Evolutionary conservation across 2,888 invertebrate species (phyloP), one percentile per base, ranked within the genome.

Genomic region (Ochropleura plecta): DNA sequence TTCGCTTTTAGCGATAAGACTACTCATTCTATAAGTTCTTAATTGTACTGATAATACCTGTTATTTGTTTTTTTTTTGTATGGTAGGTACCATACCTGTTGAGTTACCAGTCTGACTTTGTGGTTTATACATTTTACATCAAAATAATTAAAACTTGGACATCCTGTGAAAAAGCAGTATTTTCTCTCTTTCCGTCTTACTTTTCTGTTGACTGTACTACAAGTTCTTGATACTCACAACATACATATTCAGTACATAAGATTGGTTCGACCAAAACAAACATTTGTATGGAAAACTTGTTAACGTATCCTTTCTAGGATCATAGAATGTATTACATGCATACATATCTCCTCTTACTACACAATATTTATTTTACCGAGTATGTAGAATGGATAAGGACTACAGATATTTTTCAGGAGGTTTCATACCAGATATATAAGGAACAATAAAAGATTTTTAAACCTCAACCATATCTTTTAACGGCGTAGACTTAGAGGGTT

Each of bases 231-330:
- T 49, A 42, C 44, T 73, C 62, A 55, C 62, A 70, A 20, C 40
- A 44, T 44, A 68, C 67, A 73, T 83, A 75, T 83, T 78, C 81
- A 72, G 51, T 40, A 70, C 63, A 70, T 49, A 62, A 64, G 57
- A 70, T 63, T 55, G 55, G 60, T 44, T 66, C 66, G 42, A 55
- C 63, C 63, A 55, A 83, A 78, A 73, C 70, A 62, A 81, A 79
- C 73, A 73, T 80, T 79, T 69, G 70, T 79, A 66, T 73, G 78
- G 71, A 65, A 81, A 82, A 70, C 79, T 70, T 70, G 73, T 74
- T 59, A 65, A 51, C 49, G 16, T 72, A 18, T 65, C 65, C 60
- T 64, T 12, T 12, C 73, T 20, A 44, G 65, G 59, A 70, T 83
- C 70, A 51, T 10, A 20, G 44, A 42, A 51, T 12, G 30, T 46